Conservation (phyloP, 2,113 vertebrate genomes). For the Aptenodytes patagonicus region DNA sequence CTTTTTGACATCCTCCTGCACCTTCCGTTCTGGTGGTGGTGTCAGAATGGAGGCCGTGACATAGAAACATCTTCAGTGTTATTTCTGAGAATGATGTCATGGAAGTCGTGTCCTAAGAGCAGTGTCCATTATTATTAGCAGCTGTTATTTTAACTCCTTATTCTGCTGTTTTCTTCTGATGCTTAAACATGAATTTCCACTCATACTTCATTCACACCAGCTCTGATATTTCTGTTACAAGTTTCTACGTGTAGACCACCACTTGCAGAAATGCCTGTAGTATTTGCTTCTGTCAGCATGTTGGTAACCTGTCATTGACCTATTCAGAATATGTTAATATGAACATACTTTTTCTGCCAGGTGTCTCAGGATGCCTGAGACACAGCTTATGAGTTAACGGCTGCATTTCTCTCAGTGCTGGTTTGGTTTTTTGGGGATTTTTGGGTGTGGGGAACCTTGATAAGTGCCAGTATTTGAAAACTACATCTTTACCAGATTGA, state of each 20-base stretch:
- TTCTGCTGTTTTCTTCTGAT: background rate
- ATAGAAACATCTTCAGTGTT: background rate
- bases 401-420: background rate
- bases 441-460: background rate
- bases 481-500: background rate
- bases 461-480: background rate
- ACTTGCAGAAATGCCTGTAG: background rate
- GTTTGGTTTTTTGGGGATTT: background rate
- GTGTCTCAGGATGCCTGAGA: background rate
- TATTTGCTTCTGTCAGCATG: background rate
- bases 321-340: background rate
- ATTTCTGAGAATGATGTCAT: background rate
- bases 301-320: background rate
- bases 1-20: background rate
- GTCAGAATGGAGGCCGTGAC: background rate
- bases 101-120: background rate
- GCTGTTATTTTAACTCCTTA: background rate
- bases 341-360: background rate
- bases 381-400: background rate
- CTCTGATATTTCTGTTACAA: background rate
- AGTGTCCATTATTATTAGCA: too few species aligned
- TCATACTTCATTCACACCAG: background rate
- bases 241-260: background rate
- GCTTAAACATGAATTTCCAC: background rate
- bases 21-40: fast-evolving